Base-by-base conservation (phyloP, 2,888 invertebrate genomes). In the Creontiades dilutus region DNA sequence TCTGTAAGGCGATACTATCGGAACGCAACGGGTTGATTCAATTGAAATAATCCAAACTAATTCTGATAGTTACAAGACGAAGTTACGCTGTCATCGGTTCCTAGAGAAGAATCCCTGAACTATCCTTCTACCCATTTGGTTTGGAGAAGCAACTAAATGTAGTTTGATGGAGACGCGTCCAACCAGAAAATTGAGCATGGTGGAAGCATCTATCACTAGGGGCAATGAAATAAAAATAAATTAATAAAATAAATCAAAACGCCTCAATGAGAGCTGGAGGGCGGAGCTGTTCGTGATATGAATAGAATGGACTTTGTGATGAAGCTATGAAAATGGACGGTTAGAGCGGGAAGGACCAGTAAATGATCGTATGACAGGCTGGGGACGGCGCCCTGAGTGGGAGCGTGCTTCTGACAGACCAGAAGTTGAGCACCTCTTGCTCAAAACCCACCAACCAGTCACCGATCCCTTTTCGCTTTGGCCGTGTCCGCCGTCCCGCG, bases 361-460 rank as follows among this genome's bases (percentile, higher is more conserved):
- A 57, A 85, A 85, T 57, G 85, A 85, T 85, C 85, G 85, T 57
- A 61, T 85, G 85, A 85, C 85, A 85, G 57, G 57, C 55, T 28
- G 37, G 46, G 47, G n/a, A 61, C 82, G 52, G 52, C 7, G 46
- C 7, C 23, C 57, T 28, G 85, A 85, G 85, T 85, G 85, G 85
- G 37, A 27, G 61, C 55, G 57, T 85, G 85, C 85, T 37, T 23
- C 27, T 85, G 85, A 85, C 85, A 85, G 85, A 57, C 61, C 85
- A 85, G 61, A 85, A 85, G 85, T 85, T 85, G 85, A 85, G 85
- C 57, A 85, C 57, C 85, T 78, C 85, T 85, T 37, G 27, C 82
- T 13, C 82, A 13, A 14, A 37, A 12, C 37, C 47, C 82, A 46
- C 47, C 48, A 19, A 12, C 78, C 46, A 28, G 78, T 16, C 78